A percentile compares a stretch with the other conserved stretches of the same genome.
Conservation (phyloP, 2,113 vertebrate genomes). For the Mesembrinibis cayennensis region DNA sequence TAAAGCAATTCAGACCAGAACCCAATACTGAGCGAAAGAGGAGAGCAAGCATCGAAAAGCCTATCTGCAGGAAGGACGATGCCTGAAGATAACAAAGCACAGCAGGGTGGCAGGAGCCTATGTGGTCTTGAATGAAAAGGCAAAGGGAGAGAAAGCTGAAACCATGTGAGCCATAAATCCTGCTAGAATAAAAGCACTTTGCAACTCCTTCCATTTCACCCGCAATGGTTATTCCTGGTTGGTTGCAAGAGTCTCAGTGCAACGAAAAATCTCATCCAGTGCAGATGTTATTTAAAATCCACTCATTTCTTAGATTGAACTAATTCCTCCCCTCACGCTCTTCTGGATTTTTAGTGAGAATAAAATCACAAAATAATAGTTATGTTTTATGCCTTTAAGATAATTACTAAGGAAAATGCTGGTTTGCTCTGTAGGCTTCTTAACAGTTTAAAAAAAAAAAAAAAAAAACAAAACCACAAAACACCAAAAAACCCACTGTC, state of each 20-base stretch:
- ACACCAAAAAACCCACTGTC: too few relatives aligned
- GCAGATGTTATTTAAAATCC: not conserved
- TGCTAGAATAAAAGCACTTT: not conserved
- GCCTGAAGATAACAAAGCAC: not conserved
- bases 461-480: not conserved
- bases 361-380: not conserved
- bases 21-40: not conserved
- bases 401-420: not conserved
- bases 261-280: not conserved
- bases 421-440: not conserved
- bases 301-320: not conserved
- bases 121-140: not conserved
- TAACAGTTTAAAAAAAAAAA: not conserved
- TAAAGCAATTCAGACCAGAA: not conserved
- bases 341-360: not conserved
- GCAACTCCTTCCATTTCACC: not conserved
- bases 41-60: not conserved
- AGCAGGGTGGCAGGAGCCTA: not conserved
- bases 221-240: accelerated
- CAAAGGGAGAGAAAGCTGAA: not conserved
- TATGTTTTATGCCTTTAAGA: not conserved
- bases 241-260: not conserved
- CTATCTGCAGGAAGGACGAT: not conserved
- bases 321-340: not conserved
- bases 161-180: not conserved